phyloP scores from a whole-genome alignment of 2,113 vertebrate species.

The Pteropus alecto region DNA sequence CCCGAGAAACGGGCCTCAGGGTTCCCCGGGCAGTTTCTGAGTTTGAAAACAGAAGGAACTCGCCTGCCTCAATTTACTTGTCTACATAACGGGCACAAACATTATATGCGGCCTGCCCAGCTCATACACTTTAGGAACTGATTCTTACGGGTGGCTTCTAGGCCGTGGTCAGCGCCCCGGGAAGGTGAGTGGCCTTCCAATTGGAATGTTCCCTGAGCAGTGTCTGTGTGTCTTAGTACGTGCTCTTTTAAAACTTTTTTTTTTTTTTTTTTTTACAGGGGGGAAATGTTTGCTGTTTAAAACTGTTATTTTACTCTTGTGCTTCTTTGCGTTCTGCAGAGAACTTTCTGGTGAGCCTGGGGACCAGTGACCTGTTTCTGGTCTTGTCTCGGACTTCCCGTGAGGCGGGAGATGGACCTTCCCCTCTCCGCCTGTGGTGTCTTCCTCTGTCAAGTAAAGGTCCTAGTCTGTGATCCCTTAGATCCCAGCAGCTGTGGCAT shows the following conservation, averaged over 20 bases:
- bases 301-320: not conserved
- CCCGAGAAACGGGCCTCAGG: not conserved
- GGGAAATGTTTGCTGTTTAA: too few species aligned
- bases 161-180: not conserved
- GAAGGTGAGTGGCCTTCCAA: too few species aligned
- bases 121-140: not conserved
- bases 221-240: not conserved
- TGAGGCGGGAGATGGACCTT: not conserved
- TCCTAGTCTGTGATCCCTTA: not conserved
- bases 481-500: not conserved
- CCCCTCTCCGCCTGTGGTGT: not conserved
- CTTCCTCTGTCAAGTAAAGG: not conserved
- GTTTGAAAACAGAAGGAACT: not conserved
- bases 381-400: not conserved
- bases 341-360: not conserved
- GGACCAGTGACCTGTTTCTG: not conserved
- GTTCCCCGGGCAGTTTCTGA: not conserved
- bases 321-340: not conserved
- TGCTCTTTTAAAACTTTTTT: not conserved
- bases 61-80: not conserved
- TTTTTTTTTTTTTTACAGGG: too few species aligned
- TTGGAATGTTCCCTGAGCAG: too few species aligned
- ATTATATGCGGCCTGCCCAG: rapidly evolving
- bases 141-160: too few species aligned
- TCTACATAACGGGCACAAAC: not conserved